These are phyloP conservation scores for Typhlomys cinereus DNA, from an alignment of 2,113 vertebrate species.

Conservation along the genomic window DNA sequence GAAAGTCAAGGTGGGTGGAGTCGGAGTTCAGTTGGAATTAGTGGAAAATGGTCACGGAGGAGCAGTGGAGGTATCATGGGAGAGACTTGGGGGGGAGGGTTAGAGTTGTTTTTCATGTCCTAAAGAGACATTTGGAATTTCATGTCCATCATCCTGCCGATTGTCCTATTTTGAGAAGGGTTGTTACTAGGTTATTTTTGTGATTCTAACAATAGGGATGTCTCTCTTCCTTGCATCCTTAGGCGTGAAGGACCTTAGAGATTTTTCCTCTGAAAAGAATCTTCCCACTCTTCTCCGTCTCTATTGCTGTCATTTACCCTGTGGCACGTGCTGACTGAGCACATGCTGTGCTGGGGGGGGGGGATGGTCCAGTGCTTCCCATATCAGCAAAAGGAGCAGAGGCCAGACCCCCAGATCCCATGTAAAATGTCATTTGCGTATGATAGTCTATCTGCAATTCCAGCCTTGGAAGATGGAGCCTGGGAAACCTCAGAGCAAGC, in stretches of 20 bases:
- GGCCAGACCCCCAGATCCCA: neutral
- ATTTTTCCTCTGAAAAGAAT: constrained; percentile 42
- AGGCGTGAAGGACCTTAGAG: neutral
- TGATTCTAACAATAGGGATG: constrained; percentile 62
- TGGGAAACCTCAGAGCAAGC: neutral
- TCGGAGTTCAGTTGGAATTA: neutral
- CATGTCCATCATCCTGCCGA: constrained; percentile 55
- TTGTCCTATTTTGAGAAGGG: constrained; percentile 63
- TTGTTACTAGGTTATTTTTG: constrained; percentile 41
- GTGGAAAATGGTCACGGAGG: neutral
- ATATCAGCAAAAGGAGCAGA: too few species aligned
- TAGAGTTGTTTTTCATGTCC: neutral
- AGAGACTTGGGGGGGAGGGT: accelerated
- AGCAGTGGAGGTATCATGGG: accelerated
- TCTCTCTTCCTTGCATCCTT: neutral
- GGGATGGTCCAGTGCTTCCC: neutral
- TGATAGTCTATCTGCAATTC: neutral
- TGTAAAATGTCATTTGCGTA: too few species aligned
- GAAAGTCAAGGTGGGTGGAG: neutral
- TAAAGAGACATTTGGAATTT: constrained; percentile 50
- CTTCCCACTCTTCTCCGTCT: constrained; percentile 37
- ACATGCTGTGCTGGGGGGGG: neutral
- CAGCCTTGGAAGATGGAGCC: neutral
- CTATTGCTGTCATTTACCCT: constrained; percentile 5
- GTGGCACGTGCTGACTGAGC: neutral